phyloP scores from a whole-genome alignment of 1,140 invertebrate species.

The Pseudomyrmex cubaensis region DNA sequence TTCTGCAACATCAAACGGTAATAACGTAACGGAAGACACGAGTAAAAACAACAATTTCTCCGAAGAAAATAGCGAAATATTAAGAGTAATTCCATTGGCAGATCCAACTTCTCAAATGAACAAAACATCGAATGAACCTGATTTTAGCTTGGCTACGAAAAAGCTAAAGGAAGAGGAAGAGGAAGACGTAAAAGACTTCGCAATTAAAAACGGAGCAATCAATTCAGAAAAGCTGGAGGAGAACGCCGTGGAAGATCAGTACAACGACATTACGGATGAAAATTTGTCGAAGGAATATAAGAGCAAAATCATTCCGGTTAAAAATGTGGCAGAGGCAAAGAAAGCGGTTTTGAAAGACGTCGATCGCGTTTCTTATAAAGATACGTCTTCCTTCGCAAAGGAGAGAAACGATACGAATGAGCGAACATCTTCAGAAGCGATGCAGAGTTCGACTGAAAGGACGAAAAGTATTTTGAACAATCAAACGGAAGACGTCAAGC shows the following conservation, averaged over 20 bases:
- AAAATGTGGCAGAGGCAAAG: conserved; percentile 41
- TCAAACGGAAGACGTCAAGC: conserved; percentile 75
- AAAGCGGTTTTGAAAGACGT: conserved; percentile 23
- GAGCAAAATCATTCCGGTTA: conserved; percentile 48
- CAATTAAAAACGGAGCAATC: neutral
- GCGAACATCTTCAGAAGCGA: neutral
- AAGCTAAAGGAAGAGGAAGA: conserved; percentile 23
- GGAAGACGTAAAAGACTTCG: neutral
- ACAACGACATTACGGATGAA: conserved; percentile 83
- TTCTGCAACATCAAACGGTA: neutral
- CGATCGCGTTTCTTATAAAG: conserved; percentile 13
- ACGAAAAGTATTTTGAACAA: conserved; percentile 62
- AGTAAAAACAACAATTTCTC: neutral
- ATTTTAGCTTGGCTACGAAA: conserved; percentile 17
- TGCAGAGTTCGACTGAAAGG: conserved; percentile 12
- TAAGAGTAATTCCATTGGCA: conserved; percentile 64
- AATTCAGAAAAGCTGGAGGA: conserved; percentile 74
- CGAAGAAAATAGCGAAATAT: conserved; percentile 44
- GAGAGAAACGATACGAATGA: conserved; percentile 23
- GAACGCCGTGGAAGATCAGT: conserved; percentile 80
- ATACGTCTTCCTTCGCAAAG: conserved; percentile 3
- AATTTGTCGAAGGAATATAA: conserved; percentile 67
- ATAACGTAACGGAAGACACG: neutral
- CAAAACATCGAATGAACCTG: neutral
- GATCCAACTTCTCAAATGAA: conserved; percentile 46